phyloP scores from a whole-genome alignment of 2,797 vertebrate species.

The Lemur catta region DNA sequence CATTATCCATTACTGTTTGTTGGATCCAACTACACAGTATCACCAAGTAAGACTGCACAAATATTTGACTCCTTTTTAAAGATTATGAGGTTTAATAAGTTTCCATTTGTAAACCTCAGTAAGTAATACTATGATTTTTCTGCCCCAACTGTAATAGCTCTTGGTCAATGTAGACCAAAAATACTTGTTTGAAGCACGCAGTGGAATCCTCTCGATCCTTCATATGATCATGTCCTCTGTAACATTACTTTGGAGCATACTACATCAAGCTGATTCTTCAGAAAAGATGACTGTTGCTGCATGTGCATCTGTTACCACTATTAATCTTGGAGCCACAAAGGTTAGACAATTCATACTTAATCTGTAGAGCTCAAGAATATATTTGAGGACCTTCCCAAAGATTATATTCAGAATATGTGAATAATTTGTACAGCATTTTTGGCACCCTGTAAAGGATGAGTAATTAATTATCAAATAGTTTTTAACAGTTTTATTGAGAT shows the following conservation, averaged over 20 bases:
- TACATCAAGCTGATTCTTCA: conserved; percentile 93
- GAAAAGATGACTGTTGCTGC: conserved; percentile 91
- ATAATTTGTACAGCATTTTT: background rate
- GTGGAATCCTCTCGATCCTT: conserved; percentile 96
- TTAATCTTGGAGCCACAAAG: conserved; percentile 98
- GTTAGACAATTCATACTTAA: conserved; percentile 80
- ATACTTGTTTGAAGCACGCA: conserved; percentile 95
- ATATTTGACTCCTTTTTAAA: conserved; percentile 43
- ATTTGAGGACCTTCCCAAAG: background rate
- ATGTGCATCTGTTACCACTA: conserved; percentile 92
- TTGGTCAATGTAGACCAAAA: conserved; percentile 96
- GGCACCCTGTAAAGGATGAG: background rate
- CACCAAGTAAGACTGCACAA: conserved; percentile 91
- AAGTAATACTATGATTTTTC: background rate
- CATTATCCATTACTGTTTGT: conserved; percentile 98
- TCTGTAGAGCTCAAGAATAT: background rate
- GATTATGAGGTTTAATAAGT: background rate
- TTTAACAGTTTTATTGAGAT: background rate
- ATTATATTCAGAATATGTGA: background rate
- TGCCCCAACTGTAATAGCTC: conserved; percentile 83
- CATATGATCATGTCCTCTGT: conserved; percentile 99
- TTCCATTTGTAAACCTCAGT: background rate
- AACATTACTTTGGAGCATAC: conserved; percentile 95
- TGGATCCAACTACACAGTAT: conserved; percentile 96
- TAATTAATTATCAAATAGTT: background rate